phyloP scores from a whole-genome alignment of 2,113 vertebrate species.

The Neodontobutis hainanensis region DNA sequence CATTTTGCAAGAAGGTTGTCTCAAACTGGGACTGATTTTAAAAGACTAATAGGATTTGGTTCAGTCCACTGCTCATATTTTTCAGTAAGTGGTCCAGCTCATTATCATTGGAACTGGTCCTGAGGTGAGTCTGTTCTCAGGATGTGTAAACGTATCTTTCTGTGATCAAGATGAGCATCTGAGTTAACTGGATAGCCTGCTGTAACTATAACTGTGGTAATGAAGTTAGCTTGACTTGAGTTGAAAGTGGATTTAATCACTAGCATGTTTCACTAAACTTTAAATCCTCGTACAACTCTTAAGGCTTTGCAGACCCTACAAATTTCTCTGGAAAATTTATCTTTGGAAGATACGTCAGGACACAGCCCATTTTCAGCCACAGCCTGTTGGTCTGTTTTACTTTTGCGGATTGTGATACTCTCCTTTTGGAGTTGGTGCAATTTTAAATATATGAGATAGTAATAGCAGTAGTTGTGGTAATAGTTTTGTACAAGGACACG shows the following conservation, averaged over 20 bases:
- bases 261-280: background rate
- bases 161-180: background rate
- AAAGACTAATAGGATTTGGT: background rate
- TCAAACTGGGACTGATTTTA: too few species aligned
- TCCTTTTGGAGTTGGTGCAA: background rate
- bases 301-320: background rate
- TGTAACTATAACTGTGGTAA: background rate
- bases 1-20: too few species aligned
- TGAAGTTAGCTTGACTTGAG: background rate
- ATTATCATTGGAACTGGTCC: background rate
- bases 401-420: background rate
- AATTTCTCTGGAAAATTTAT: slow-evolving; percentile 3
- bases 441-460: background rate
- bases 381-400: slow-evolving; percentile 10
- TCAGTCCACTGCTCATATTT: background rate
- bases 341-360: background rate
- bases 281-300: background rate
- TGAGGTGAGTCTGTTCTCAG: background rate
- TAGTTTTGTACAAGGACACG: too few species aligned
- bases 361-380: slow-evolving; percentile 3
- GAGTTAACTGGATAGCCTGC: background rate
- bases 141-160: background rate
- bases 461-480: too few species aligned
- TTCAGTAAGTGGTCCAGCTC: background rate
- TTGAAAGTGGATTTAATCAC: slow-evolving; percentile 1